These are phyloP conservation scores for Latrodectus geometricus DNA, from an alignment of 1,140 invertebrate species.

Conservation along the genomic window DNA sequence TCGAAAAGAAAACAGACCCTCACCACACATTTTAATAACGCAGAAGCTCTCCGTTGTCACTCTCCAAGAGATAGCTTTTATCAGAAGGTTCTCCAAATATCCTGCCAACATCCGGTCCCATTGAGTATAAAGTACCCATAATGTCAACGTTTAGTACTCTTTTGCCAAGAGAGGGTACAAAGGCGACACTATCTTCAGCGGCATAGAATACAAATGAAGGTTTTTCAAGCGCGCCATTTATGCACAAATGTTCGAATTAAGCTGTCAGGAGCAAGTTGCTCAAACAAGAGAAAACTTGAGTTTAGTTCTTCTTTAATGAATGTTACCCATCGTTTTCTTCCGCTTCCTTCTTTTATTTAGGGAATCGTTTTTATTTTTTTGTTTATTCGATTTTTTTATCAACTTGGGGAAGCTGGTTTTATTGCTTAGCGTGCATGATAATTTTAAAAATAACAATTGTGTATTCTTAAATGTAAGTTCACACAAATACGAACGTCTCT, in stretches of 20 bases:
- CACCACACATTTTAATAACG: background rate
- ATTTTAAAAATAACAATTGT: no score
- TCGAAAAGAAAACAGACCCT: no score
- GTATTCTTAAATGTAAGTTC: no score
- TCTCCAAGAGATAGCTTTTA: constrained; percentile 5
- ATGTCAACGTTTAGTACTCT: constrained; percentile 40
- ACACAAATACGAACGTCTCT: no score
- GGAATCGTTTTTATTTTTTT: background rate
- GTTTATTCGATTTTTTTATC: background rate
- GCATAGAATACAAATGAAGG: constrained; percentile 43
- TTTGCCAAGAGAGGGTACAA: constrained; percentile 26
- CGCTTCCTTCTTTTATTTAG: background rate
- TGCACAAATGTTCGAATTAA: constrained; percentile 9
- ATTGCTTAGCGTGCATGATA: background rate
- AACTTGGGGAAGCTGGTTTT: background rate
- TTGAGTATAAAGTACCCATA: constrained; percentile 45
- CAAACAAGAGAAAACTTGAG: constrained; percentile 16
- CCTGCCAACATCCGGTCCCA: constrained; percentile 24
- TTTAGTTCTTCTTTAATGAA: constrained; percentile 25
- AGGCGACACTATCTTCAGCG: constrained; percentile 45
- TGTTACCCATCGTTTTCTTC: background rate
- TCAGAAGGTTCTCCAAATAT: constrained; percentile 11
- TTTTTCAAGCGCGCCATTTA: background rate
- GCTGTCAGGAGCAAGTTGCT: constrained; percentile 7
- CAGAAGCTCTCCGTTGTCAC: background rate